phyloP scores from a whole-genome alignment of 2,888 invertebrate genomes.

The Crematogaster levior region DNA sequence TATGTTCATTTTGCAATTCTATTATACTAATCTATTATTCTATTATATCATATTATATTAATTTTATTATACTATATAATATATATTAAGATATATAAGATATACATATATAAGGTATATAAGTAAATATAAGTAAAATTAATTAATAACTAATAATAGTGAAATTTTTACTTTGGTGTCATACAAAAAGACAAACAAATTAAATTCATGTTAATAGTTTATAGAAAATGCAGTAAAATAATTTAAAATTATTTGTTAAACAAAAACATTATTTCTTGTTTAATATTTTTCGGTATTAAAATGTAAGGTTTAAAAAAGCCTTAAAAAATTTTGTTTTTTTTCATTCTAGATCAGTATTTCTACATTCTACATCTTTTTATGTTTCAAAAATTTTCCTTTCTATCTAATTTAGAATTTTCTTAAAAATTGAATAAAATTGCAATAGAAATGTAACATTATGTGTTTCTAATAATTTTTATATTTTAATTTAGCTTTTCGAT shows the following conservation, averaged over 20 bases:
- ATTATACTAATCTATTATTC: too few relatives aligned
- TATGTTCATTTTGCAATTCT: too few relatives aligned
- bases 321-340: too few relatives aligned
- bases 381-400: neutral
- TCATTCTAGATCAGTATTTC: neutral
- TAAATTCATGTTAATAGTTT: neutral
- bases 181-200: neutral
- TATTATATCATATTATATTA: too few relatives aligned
- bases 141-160: too few relatives aligned
- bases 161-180: neutral
- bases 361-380: neutral
- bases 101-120: too few relatives aligned
- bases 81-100: too few relatives aligned
- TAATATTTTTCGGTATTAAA: neutral
- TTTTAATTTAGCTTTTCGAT: conserved; percentile 88
- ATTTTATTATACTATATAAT: too few relatives aligned
- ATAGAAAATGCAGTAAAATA: neutral
- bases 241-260: neutral
- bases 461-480: neutral
- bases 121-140: too few relatives aligned
- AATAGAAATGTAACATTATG: neutral
- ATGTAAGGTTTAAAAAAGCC: too few relatives aligned
- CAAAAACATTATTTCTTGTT: neutral
- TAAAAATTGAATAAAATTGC: neutral
- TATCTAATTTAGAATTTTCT: neutral